phyloP scores from a whole-genome alignment of 1,140 invertebrate genomes.

The Hormaphis cornu region DNA sequence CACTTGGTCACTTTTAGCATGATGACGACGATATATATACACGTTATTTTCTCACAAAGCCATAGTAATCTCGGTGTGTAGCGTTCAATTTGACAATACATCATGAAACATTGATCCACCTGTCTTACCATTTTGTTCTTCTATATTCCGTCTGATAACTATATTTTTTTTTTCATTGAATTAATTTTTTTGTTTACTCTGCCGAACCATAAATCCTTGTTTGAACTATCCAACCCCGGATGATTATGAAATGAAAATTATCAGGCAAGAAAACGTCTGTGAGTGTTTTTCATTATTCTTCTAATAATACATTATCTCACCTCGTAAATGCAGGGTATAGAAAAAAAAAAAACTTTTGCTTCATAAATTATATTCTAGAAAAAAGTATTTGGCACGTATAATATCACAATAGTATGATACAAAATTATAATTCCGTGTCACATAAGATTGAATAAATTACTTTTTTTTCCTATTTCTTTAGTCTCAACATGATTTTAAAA shows the following conservation, averaged over 20 bases:
- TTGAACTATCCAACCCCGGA: background rate
- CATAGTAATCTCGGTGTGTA: background rate
- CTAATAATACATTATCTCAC: constrained; percentile 8
- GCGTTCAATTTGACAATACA: background rate
- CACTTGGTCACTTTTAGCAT: too few relatives aligned
- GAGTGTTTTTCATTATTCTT: background rate
- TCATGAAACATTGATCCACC: constrained; percentile 13
- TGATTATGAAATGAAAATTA: constrained; percentile 22
- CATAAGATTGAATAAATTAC: background rate
- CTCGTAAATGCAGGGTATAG: background rate
- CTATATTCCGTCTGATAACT: too few relatives aligned
- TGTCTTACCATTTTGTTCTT: background rate
- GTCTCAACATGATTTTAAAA: too few relatives aligned
- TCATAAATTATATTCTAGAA: background rate
- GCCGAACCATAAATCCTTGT: background rate
- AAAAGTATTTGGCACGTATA: background rate
- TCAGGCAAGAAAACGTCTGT: constrained; percentile 8
- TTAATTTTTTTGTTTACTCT: background rate
- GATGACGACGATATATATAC: too few relatives aligned
- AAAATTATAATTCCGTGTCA: background rate
- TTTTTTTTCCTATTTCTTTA: too few relatives aligned
- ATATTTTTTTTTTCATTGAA: background rate
- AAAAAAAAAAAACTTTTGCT: background rate
- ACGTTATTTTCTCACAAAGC: background rate
- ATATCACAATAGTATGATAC: background rate